Evolutionary conservation across 1,140 invertebrate genomes (phyloP).

Genomic region (Tetramorium parvispinum): DNA sequence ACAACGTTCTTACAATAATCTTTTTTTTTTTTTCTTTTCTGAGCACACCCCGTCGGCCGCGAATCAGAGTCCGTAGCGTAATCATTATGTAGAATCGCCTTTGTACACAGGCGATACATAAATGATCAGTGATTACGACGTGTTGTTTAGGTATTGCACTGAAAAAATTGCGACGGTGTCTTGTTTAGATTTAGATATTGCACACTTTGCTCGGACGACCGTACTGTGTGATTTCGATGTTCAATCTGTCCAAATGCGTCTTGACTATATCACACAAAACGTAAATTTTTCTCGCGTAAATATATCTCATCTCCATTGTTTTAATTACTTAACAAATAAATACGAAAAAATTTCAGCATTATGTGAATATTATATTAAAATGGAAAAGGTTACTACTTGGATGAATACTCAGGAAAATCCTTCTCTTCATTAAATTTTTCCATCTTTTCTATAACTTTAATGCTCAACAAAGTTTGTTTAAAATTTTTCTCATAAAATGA

Average conservation of each 20-base stretch:
- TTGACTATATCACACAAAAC: no score
- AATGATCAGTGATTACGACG: slow-evolving; percentile 32
- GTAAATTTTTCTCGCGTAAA: not conserved
- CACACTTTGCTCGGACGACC: slow-evolving; percentile 9
- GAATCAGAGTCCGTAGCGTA: slow-evolving; percentile 43
- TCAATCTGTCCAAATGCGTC: slow-evolving; percentile 44
- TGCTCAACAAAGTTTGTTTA: not conserved
- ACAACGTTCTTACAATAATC: slow-evolving; percentile 76
- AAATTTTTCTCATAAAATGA: not conserved
- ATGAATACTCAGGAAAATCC: not conserved
- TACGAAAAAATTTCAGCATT: not conserved
- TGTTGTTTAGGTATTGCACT: slow-evolving; percentile 38
- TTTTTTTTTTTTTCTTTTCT: slow-evolving; percentile 40
- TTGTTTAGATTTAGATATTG: slow-evolving; percentile 6
- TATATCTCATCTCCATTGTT: not conserved
- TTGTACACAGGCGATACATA: not conserved
- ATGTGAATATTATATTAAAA: not conserved
- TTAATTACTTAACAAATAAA: slow-evolving; percentile 14
- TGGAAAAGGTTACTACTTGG: not conserved
- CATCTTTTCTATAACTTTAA: not conserved
- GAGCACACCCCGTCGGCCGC: slow-evolving; percentile 59
- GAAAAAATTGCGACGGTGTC: not conserved
- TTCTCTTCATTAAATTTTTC: not conserved
- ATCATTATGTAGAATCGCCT: slow-evolving; percentile 23
- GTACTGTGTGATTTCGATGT: not conserved